A percentile compares a stretch with the other conserved stretches of the same genome.
These are phyloP conservation scores for Athene noctua DNA, from an alignment of 2,113 vertebrate species.

Conservation along the genomic window DNA sequence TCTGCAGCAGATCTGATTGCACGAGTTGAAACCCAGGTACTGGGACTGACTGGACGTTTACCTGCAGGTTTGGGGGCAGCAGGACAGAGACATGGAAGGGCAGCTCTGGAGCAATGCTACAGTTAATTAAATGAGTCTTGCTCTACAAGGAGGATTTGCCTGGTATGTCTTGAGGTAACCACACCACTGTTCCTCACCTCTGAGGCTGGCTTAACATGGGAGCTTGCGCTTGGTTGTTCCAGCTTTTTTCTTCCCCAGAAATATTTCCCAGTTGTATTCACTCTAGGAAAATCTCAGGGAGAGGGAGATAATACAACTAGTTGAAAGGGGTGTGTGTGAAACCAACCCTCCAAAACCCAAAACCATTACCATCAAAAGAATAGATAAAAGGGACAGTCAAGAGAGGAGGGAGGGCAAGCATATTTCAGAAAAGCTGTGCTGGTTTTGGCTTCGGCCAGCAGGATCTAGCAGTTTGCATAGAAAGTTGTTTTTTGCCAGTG, in stretches of 20 bases:
- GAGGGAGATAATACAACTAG: neutral
- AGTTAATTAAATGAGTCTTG: neutral
- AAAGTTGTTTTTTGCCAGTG: neutral
- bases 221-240: neutral
- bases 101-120: neutral
- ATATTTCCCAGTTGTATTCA: neutral
- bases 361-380: neutral
- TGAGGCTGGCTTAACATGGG: rapidly evolving
- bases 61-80: neutral
- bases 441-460: neutral
- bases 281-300: neutral
- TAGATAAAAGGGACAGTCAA: neutral
- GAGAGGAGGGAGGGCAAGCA: neutral
- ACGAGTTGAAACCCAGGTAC: neutral
- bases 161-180: neutral
- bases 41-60: neutral
- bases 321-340: neutral
- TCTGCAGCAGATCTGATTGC: neutral
- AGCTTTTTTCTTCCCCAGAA: neutral
- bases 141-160: neutral
- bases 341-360: neutral
- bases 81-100: rapidly evolving
- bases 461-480: neutral
- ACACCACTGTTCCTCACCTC: neutral
- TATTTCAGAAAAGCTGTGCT: neutral